Percentiles rank a stretch among this genome's conserved stretches.
phyloP scores from a whole-genome alignment of 2,113 vertebrate genomes.

The Sphyrna mokarran region DNA sequence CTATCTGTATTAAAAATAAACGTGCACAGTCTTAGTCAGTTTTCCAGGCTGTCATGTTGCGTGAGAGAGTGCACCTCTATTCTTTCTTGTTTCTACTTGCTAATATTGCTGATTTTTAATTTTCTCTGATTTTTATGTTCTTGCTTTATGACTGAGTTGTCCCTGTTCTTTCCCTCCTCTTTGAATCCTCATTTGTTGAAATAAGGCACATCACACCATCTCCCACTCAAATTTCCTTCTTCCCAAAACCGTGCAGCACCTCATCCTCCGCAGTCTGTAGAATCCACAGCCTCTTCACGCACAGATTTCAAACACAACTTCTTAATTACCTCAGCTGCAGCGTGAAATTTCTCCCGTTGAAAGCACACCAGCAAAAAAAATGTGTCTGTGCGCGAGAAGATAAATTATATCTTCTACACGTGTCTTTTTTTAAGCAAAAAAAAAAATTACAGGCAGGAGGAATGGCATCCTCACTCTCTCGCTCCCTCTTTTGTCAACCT shows the following conservation, averaged over 20 bases:
- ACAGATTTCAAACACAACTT: not conserved
- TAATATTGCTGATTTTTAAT: not conserved
- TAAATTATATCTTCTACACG: not conserved
- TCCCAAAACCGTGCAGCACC: too few species aligned
- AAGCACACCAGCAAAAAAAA: not conserved
- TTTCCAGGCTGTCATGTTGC: not conserved
- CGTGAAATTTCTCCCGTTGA: not conserved
- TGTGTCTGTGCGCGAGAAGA: not conserved
- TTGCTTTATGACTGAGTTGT: not conserved
- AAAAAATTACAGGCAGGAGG: not conserved
- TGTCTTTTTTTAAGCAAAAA: not conserved
- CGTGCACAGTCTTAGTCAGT: not conserved
- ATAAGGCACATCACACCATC: not conserved
- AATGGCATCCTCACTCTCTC: not conserved
- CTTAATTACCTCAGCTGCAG: not conserved
- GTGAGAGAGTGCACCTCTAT: not conserved
- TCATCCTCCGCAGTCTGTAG: not conserved
- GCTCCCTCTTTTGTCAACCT: not conserved
- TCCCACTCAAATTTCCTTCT: not conserved
- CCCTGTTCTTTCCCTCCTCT: not conserved
- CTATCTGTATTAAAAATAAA: not conserved
- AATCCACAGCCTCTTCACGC: not conserved
- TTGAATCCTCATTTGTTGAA: not conserved
- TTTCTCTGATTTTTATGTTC: not conserved
- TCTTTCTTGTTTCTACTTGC: not conserved